A percentile compares a stretch with the other conserved stretches of the same genome.
Evolutionary conservation across 2,797 vertebrate species (phyloP).

Genomic region (Darevskia mixta): DNA sequence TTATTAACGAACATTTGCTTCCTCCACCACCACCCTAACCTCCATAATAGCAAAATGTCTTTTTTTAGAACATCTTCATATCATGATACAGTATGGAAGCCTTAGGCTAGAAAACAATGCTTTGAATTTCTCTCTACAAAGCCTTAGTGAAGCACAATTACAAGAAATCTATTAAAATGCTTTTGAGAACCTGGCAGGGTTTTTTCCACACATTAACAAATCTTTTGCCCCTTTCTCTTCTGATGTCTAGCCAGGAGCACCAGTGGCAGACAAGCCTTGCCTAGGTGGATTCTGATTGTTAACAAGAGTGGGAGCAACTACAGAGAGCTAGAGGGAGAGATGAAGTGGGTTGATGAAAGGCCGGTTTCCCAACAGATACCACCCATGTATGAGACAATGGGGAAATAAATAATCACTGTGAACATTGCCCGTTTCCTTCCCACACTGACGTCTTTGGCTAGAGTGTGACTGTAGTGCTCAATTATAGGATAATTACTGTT

Average conservation of each 20-base stretch:
- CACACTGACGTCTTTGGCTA: conserved; percentile 56
- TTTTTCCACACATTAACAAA: background rate
- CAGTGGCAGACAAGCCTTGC: conserved; percentile 2
- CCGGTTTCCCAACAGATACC: conserved; percentile 59
- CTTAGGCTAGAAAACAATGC: background rate
- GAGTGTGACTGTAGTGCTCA: conserved; percentile 64
- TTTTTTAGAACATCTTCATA: background rate
- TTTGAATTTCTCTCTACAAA: conserved; percentile 19
- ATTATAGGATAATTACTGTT: conserved; percentile 75
- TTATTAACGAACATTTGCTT: background rate
- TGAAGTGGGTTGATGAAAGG: conserved; percentile 61
- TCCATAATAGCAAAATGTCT: background rate
- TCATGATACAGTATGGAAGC: background rate
- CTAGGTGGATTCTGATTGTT: background rate
- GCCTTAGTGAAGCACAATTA: conserved; percentile 7
- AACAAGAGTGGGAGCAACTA: conserved; percentile 50
- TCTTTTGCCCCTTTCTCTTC: background rate
- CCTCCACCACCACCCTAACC: background rate
- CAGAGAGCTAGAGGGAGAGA: conserved; percentile 44
- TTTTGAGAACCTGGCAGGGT: background rate
- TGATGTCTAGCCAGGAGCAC: conserved; percentile 19
- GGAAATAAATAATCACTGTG: conserved; percentile 58
- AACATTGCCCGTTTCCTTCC: conserved; percentile 56
- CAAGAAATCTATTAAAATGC: conserved; percentile 18
- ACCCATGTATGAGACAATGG: conserved; percentile 41